These are phyloP conservation scores for Alectoris magna DNA, from an alignment of 2,797 vertebrate species.

Conservation along the genomic window DNA sequence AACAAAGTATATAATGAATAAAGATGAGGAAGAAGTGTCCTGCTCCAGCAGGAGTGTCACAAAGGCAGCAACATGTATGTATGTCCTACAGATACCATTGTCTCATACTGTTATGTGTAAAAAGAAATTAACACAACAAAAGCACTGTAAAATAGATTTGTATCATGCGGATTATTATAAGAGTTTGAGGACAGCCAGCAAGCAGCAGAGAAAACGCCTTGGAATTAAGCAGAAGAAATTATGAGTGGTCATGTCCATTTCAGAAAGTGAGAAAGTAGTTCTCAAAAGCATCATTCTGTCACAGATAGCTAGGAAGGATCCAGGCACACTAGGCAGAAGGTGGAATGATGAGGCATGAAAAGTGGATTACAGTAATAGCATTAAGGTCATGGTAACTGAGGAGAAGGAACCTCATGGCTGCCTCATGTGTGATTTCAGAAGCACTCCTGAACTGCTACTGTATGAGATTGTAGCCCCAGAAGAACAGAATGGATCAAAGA, in stretches of 20 bases:
- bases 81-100: background rate
- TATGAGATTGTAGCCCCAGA: background rate
- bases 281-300: background rate
- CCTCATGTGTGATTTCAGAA: background rate
- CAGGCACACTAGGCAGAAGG: background rate
- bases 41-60: background rate
- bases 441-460: background rate
- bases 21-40: background rate
- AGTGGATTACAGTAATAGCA: background rate
- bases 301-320: background rate
- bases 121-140: constrained; percentile 1
- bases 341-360: background rate
- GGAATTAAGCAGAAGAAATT: background rate
- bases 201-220: background rate
- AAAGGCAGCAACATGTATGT: background rate
- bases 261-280: background rate
- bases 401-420: background rate
- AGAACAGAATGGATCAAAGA: background rate
- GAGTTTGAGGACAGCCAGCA: background rate
- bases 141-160: background rate
- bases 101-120: background rate
- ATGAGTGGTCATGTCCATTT: background rate
- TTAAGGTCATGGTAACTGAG: background rate
- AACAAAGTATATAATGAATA: background rate
- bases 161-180: background rate